Conservation (phyloP, 2,113 vertebrate species). For the Melanerpes aurifrons region DNA sequence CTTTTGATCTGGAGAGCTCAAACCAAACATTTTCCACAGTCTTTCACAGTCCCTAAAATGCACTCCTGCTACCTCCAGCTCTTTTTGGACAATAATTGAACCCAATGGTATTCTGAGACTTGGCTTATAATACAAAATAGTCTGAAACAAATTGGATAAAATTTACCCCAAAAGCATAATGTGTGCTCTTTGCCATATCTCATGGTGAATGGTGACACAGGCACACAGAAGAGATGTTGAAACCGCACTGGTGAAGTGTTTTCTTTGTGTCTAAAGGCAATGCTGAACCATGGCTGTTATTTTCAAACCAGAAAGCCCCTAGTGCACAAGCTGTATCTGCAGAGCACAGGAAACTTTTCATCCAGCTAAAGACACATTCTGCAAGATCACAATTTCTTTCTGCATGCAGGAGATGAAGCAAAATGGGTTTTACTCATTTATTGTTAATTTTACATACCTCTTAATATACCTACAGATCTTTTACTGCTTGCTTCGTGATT, state of each 20-base stretch:
- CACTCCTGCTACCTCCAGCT: background rate
- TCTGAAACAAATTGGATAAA: slow-evolving; percentile 9
- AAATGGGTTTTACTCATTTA: background rate
- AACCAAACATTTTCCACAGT: fast-evolving
- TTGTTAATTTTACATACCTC: background rate
- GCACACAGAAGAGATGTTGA: background rate
- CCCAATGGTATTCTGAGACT: background rate
- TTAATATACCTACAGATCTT: background rate
- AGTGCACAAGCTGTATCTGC: background rate
- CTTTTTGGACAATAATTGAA: background rate
- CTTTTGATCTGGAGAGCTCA: background rate
- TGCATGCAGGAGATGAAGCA: background rate
- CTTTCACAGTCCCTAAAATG: background rate
- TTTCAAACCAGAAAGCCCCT: background rate
- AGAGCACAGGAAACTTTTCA: background rate
- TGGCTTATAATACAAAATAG: background rate
- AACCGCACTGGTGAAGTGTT: background rate
- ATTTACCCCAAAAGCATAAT: background rate
- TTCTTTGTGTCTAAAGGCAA: background rate
- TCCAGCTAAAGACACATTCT: background rate
- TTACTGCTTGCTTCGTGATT: background rate
- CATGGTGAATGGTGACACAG: background rate
- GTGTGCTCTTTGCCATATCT: background rate
- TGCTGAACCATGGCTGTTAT: background rate
- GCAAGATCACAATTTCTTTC: background rate